Conservation (phyloP, 1,140 invertebrate genomes). For the Monochamus saltuarius region DNA sequence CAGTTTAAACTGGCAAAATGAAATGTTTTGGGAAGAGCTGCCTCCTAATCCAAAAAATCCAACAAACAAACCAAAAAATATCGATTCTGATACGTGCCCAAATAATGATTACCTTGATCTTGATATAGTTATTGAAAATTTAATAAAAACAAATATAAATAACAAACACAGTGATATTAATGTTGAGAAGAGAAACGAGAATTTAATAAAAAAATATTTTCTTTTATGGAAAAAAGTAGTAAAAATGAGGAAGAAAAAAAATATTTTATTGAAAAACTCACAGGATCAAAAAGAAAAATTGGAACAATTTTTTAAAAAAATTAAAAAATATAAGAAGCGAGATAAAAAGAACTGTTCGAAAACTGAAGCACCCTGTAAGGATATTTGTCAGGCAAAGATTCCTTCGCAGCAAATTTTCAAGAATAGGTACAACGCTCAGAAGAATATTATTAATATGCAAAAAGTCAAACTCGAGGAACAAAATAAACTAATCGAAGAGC, state of each 20-base stretch:
- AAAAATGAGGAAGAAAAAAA: conserved; percentile 6
- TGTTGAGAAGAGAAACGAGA: neutral
- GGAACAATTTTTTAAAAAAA: conserved; percentile 23
- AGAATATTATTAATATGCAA: conserved; percentile 63
- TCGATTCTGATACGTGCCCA: neutral
- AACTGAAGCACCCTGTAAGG: too few relatives aligned
- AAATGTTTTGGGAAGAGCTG: conserved; percentile 18
- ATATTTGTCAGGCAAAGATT: too few relatives aligned
- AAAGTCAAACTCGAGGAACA: conserved; percentile 64
- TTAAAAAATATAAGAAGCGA: conserved; percentile 21
- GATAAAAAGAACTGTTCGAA: too few relatives aligned
- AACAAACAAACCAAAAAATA: neutral
- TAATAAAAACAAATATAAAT: conserved; percentile 4
- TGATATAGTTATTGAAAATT: neutral
- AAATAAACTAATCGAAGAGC: conserved; percentile 62
- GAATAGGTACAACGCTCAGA: conserved; percentile 61
- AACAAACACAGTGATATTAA: too few relatives aligned
- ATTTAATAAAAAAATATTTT: conserved; percentile 26
- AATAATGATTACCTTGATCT: neutral
- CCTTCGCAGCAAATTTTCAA: conserved; percentile 2
- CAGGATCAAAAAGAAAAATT: conserved; percentile 25
- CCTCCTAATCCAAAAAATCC: conserved; percentile 9
- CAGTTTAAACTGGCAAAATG: conserved; percentile 16
- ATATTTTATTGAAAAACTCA: conserved; percentile 3
- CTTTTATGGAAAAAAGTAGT: conserved; percentile 23